Conservation (phyloP, 2,888 invertebrate genomes). For the Megalurothrips usitatus region DNA sequence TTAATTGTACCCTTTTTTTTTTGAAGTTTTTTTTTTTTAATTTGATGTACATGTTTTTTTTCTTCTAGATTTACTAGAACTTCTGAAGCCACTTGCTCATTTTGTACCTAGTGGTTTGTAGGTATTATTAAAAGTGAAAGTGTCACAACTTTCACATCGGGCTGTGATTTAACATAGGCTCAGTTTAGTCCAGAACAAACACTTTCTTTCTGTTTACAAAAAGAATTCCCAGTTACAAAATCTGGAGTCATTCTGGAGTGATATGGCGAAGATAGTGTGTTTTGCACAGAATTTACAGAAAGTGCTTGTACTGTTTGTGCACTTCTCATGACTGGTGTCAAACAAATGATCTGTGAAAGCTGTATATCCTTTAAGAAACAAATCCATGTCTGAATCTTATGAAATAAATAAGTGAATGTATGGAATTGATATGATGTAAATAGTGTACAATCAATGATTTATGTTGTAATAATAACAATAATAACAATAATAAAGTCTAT, state of each 20-base stretch:
- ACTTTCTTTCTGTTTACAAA: not conserved
- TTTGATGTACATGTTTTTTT: not conserved
- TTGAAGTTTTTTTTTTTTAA: too few relatives aligned
- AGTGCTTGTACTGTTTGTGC: not conserved
- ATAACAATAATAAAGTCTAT: not conserved
- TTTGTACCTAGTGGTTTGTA: constrained; percentile 6
- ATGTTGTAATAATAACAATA: not conserved
- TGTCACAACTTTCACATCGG: not conserved
- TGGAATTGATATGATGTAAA: not conserved
- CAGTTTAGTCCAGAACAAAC: not conserved
- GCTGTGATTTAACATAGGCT: constrained; percentile 16
- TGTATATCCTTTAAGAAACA: not conserved
- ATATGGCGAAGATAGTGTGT: not conserved
- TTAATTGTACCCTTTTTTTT: too few relatives aligned
- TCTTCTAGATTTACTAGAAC: not conserved
- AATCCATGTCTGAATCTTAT: not conserved
- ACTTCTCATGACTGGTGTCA: not conserved
- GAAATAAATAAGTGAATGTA: not conserved
- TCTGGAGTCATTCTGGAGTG: too few relatives aligned
- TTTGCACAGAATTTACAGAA: not conserved
- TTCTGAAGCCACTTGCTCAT: constrained; percentile 1
- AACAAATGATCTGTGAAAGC: not conserved
- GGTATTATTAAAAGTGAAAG: not conserved
- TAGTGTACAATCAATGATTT: not conserved
- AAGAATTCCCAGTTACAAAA: too few relatives aligned